A percentile compares a stretch with the other conserved stretches of the same genome.
Conservation (phyloP, 2,888 invertebrate genomes). For the Ecliptopera silaceata region DNA sequence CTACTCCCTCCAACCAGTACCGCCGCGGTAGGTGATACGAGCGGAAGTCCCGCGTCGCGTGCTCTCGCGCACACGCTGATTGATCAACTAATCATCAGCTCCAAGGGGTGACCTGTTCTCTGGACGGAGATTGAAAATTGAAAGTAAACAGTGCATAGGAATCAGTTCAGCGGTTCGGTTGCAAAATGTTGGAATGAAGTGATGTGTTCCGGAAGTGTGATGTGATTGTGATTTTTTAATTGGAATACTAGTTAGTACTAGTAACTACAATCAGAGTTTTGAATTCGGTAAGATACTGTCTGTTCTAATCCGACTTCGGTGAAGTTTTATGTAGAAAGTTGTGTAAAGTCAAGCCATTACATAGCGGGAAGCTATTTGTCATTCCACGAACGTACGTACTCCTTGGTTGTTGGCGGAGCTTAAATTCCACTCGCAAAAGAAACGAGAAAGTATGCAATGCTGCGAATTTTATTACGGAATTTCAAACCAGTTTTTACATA, state of each 20-base stretch:
- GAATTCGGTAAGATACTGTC: conserved; percentile 18
- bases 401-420: conserved; percentile 22
- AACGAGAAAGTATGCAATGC: background rate
- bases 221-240: conserved; percentile 26
- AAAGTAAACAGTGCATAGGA: background rate
- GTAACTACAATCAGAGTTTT: conserved; percentile 1
- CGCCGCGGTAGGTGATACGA: conserved; percentile 49
- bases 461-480: conserved; percentile 8
- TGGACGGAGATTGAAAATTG: background rate
- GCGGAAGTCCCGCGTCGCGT: conserved; percentile 62
- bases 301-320: conserved; percentile 5
- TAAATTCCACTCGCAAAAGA: conserved; percentile 20
- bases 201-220: conserved; percentile 20
- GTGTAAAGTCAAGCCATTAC: conserved; percentile 23
- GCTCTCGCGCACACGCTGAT: conserved; percentile 60
- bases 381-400: conserved; percentile 30
- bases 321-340: conserved; percentile 15
- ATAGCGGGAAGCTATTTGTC: conserved; percentile 33
- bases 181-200: conserved; percentile 26
- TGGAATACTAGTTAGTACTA: background rate
- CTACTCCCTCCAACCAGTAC: conserved; percentile 38
- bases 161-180: background rate
- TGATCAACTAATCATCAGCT: conserved; percentile 17
- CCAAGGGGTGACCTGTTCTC: background rate
- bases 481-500: background rate